Evolutionary conservation across 2,113 vertebrate species (phyloP), one percentile per base, ranked within the genome.

Genomic region (Percina caprodes): DNA sequence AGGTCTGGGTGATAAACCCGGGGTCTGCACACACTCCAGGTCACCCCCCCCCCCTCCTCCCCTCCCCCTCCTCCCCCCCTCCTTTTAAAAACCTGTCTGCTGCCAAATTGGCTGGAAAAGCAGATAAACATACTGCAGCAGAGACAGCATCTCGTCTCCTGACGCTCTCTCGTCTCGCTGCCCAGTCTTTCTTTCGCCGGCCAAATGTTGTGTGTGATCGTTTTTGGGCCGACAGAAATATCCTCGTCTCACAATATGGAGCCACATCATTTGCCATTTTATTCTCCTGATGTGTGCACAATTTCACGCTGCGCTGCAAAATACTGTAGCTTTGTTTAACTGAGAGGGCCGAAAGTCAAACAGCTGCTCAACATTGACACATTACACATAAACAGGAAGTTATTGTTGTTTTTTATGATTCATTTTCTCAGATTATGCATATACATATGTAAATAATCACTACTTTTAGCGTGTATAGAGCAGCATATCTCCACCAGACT

Each of bases 91-190:
- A 24, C 52, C 26, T 52, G 19, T 54, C 77, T 0, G 33, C 42
- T 85, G 89, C 89, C 87, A 91, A 89, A 73, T 87, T 91, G 89
- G 89, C 87, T 74, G 83, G 49, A 80, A 66, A 63, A 82, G 87
- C 80, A 86, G 85, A 77, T 78, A 67, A 83, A 84, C 87, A 82
- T 35, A 45, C 65, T 72, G 59, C 67, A 74, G 69, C 76, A 81
- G 82, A 69, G 63, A 56, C 73, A 75, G 71, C 77, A 60, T 77
- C 67, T 84, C 63, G 54, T 80, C 79, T 77, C 84, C 66, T n/a
- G 77, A 88, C 30, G 39, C 86, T 16, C 59, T 69, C 69, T 65
- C 33, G 33, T 79, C 46, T 77, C 77, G 0, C 11, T 52, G 88
- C 82, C 71, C 87, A 77, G 69, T 69, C 65, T 48, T 24, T 65